Base-by-base conservation (phyloP, 2,113 vertebrate species). In the Eulemur rufifrons region DNA sequence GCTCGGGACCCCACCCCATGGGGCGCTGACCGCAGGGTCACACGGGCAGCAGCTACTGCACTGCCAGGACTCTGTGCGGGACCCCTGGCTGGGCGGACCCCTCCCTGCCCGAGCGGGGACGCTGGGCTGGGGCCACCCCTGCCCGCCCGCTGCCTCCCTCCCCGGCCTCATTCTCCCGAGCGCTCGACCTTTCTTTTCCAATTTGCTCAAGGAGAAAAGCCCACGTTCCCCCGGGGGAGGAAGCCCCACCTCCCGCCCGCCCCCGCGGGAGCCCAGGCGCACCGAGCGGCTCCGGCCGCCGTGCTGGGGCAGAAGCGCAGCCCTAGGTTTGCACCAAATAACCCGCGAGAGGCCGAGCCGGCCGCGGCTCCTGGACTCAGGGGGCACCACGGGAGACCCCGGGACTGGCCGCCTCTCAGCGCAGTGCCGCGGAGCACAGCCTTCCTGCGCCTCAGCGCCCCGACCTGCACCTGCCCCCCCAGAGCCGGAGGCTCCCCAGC, bases 201-300 rank as follows among this genome's bases (percentile, higher is more conserved):
- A 73, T 82, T 85, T 82, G 85, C 71, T 87, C 0, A 8, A 91
- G 85, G 45, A 94, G 86, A 59, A 71, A 54, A 63, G 50, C 50
- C 45, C 5, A 69, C 37, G 63, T 6, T 59, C 23, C 25, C 85
- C 15, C 11, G 3, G 63, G 0, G 23, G 6, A 50, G 42, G 77
- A 85, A 77, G 25, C 32, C 63, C 7, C 10, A 10, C 15, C 39
- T 3, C 10, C 13, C 15, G 25, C 32, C 63, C 7, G 8, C 13
- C 15, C 52, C 50, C 45, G 6, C 9, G 37, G 1, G 6, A 11
- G 25, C 69, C 12, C 59, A 61, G 59, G 59, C 23, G 21, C 23
- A 10, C 42, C 10, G 47, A 39, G 29, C 4, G 10, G 45, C 12
- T 45, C 37, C 6, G 1, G 54, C 25, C 42, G 39, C 45, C 25